A percentile compares a stretch with the other conserved stretches of the same genome.
phyloP scores from a whole-genome alignment of 2,888 invertebrate genomes.

The Argyra leucocephala region DNA sequence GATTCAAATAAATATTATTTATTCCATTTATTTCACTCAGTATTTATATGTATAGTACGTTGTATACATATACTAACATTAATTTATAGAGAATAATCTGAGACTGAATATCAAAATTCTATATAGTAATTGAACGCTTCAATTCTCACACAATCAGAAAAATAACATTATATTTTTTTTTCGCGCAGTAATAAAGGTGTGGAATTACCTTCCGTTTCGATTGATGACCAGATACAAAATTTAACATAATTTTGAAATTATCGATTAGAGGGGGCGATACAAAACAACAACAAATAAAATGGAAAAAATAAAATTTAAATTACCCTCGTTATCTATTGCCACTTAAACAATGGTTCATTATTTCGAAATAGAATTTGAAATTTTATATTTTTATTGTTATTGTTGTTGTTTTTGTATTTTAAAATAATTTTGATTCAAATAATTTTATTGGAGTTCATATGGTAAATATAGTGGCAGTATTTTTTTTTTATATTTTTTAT shows the following conservation, averaged over 20 bases:
- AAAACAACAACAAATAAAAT: not conserved
- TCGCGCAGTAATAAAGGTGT: slow-evolving; percentile 9
- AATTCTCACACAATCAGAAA: slow-evolving; percentile 1
- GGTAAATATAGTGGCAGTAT: not conserved
- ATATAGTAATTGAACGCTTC: not conserved
- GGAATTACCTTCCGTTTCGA: slow-evolving; percentile 10
- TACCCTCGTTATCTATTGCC: slow-evolving; percentile 4
- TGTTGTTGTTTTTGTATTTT: too few species aligned
- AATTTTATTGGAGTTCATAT: not conserved
- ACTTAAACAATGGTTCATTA: slow-evolving; percentile 3
- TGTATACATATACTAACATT: too few species aligned
- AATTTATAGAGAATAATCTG: too few species aligned
- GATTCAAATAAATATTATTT: too few species aligned
- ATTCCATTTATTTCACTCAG: too few species aligned
- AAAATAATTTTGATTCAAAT: not conserved
- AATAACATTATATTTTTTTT: not conserved
- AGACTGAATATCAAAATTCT: too few species aligned
- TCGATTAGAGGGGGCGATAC: not conserved
- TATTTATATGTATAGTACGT: too few species aligned
- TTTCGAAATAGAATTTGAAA: not conserved
- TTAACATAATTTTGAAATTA: not conserved
- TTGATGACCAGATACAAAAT: slow-evolving; percentile 1
- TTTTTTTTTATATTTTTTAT: too few species aligned
- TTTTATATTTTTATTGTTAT: not conserved
- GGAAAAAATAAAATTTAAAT: not conserved